Conservation (phyloP, 53 echinoderm and acorn worm genomes). For the Patiria pectinifera region DNA sequence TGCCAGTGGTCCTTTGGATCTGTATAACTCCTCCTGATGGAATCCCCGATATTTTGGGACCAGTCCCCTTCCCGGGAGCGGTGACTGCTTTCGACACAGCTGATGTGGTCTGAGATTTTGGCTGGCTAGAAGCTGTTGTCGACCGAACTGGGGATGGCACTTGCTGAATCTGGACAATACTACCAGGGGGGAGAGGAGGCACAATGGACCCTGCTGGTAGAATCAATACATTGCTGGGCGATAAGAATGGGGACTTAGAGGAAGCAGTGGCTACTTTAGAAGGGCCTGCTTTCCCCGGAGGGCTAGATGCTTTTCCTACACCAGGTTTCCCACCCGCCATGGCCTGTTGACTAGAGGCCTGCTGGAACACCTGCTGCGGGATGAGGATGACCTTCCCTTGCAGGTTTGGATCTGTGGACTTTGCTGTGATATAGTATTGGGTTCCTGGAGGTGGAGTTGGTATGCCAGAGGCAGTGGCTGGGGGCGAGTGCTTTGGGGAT, state of each 20-base stretch:
- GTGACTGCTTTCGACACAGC: conserved; percentile 64
- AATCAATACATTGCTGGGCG: conserved; percentile 96
- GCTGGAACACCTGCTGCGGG: conserved; percentile 94
- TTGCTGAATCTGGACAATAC: conserved; percentile 98
- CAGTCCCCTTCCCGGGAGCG: conserved; percentile 45
- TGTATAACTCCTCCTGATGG: conserved; percentile 81
- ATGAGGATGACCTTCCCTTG: conserved; percentile 98
- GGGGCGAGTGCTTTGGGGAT: conserved; percentile 32
- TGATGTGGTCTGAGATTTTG: conserved; percentile 57
- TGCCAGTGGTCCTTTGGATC: conserved; percentile 79
- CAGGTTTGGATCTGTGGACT: conserved; percentile 95
- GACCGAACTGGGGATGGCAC: conserved; percentile 85
- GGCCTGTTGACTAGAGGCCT: conserved; percentile 79
- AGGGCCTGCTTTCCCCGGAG: conserved; percentile 60
- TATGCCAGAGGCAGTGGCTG: conserved; percentile 58
- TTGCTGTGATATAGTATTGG: conserved; percentile 97
- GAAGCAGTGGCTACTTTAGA: conserved; percentile 55
- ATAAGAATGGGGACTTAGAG: conserved; percentile 80
- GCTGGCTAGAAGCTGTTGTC: conserved; percentile 43
- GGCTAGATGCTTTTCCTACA: conserved; percentile 41
- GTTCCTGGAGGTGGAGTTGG: conserved; percentile 87
- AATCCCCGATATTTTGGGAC: conserved; percentile 65
- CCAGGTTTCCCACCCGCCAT: conserved; percentile 55
- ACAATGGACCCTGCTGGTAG: conserved; percentile 97
- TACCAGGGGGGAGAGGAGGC: conserved; percentile 92